Conservation (phyloP, 1,140 invertebrate genomes). For the Wiebesia pumilae region DNA sequence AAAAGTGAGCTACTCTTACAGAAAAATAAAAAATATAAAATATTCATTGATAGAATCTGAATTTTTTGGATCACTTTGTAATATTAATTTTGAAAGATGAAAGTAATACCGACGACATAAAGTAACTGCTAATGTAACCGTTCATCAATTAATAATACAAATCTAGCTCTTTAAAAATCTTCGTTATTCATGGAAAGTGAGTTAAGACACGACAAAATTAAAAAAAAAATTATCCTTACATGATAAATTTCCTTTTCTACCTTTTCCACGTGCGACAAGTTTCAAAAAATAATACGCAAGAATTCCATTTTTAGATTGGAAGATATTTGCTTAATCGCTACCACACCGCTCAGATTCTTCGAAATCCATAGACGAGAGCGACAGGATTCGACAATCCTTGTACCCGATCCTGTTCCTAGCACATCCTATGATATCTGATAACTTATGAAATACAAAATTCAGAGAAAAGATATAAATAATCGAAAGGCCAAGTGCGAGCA, state of each 20-base stretch:
- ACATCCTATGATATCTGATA: constrained; percentile 48
- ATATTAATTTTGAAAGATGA: constrained; percentile 37
- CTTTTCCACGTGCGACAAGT: background rate
- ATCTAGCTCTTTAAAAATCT: background rate
- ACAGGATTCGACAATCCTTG: constrained; percentile 11
- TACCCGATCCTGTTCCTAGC: constrained; percentile 47
- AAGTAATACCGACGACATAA: background rate
- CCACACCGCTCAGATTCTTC: background rate
- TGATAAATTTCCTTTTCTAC: constrained; percentile 20
- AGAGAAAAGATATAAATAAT: background rate
- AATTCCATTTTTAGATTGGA: constrained; percentile 29
- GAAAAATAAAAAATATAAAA: constrained; percentile 1
- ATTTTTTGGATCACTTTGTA: constrained; percentile 32
- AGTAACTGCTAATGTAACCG: background rate
- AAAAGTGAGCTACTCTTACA: background rate
- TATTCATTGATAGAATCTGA: background rate
- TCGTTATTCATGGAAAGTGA: constrained; percentile 18
- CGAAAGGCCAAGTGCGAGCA: constrained; percentile 31
- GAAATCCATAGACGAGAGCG: background rate
- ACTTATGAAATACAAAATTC: constrained; percentile 26
- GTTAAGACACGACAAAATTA: constrained; percentile 15
- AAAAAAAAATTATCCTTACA: constrained; percentile 34
- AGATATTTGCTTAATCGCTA: constrained; percentile 14
- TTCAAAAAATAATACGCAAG: background rate
- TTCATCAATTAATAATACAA: constrained; percentile 26